A percentile compares a stretch with the other conserved stretches of the same genome.
Evolutionary conservation across 2,888 invertebrate species (phyloP).

Genomic region (Leptura quadrifasciata): DNA sequence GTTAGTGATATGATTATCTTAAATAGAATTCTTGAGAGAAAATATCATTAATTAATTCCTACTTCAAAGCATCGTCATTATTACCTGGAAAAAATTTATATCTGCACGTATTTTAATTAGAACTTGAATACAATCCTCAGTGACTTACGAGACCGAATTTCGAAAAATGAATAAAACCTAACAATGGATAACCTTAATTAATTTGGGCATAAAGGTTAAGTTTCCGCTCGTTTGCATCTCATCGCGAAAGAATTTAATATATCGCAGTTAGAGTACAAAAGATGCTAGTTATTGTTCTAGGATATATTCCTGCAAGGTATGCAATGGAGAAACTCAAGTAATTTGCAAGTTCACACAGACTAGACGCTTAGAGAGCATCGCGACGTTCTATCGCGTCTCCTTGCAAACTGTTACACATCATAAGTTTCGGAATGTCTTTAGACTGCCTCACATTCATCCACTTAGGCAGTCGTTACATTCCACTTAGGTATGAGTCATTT

Average conservation of each 20-base stretch:
- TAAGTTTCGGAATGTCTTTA: slow-evolving; percentile 55
- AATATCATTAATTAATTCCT: too few species aligned
- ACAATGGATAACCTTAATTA: background rate
- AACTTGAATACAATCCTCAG: background rate
- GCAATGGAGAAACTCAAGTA: slow-evolving; percentile 60
- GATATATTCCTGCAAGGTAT: slow-evolving; percentile 55
- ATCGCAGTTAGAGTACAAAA: slow-evolving; percentile 55
- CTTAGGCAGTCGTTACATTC: slow-evolving; percentile 49
- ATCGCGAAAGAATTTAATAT: slow-evolving; percentile 61
- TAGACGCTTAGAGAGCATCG: slow-evolving; percentile 31
- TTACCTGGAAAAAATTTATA: too few species aligned
- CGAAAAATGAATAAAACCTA: background rate
- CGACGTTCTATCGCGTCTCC: slow-evolving; percentile 29
- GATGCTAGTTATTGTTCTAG: slow-evolving; percentile 54
- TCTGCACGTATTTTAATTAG: background rate
- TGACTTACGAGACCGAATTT: background rate
- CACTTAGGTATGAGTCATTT: slow-evolving; percentile 41
- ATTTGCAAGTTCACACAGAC: slow-evolving; percentile 58
- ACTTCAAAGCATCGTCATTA: too few species aligned
- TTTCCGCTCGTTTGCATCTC: background rate
- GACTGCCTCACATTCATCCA: slow-evolving; percentile 46
- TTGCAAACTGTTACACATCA: slow-evolving; percentile 47
- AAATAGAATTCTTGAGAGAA: too few species aligned
- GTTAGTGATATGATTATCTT: too few species aligned
- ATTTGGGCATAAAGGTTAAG: background rate